Base-by-base conservation (phyloP, 2,113 vertebrate genomes). In the Cercocebus atys region DNA sequence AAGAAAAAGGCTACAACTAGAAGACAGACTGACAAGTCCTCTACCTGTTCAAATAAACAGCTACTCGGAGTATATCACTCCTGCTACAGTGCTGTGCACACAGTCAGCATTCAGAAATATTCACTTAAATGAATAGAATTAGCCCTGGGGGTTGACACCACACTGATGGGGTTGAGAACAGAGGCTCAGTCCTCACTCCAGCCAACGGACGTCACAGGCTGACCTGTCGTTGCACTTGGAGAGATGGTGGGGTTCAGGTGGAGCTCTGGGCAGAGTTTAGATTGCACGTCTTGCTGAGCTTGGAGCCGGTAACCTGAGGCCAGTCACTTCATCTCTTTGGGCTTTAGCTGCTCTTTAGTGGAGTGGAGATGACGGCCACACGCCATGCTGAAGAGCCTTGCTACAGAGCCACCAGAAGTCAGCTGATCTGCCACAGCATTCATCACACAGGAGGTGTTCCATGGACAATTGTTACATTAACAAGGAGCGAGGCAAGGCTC, bases 21-120 rank as follows among this genome's bases (percentile, higher is more conserved):
- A 75, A 68, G 38, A 25, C 8, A 14, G 83, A 38, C 13, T 13
- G 8, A 55, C 32, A 59, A 73, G 18, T 35, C 32, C 13, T 40
- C 16, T 27, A 27, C 47, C 66, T 85, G 30, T 81, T 80, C 22
- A 16, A 84, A 68, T 22, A 23, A 3, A 4, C 3, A 45, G 20
- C 38, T 17, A 5, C 76, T 45, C 0, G 0, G 4, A 32, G 64
- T 40, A 57, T 43, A 2, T 43, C 47, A 8, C 43, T 20, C 5
- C 83, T 93, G 7, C 10, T 0, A 0, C 0, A 13, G 38, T 66
- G 30, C 35, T 27, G 8, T 4, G 35, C 25, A 22, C 2, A 2
- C 0, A 43, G 59, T 6, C 50, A 59, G 61, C 50, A 5, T 2
- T 18, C n/a, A 30, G 68, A 35, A 47, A 40, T 5, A 3, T 12